Base-by-base conservation (phyloP, 2,888 invertebrate species). In the Callimorpha dominula region DNA sequence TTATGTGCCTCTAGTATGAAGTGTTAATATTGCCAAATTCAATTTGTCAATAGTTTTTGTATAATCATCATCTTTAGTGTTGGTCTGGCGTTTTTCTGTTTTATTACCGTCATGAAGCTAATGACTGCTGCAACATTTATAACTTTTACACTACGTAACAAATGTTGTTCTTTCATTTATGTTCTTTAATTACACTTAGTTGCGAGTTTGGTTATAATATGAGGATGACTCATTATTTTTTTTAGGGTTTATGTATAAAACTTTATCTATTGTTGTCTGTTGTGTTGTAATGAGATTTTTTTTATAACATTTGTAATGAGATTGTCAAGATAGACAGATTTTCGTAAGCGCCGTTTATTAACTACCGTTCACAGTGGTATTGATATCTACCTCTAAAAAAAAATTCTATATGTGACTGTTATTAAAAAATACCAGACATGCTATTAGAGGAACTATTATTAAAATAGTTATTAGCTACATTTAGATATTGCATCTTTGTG, bases 21-120 rank as follows among this genome's bases (percentile, higher is more conserved):
- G 85, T 88, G 88, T 87, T 85, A 87, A 87, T 91, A 90, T 91
- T 90, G 90, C 86, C 86, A 83, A 81, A 88, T 89, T 91, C 89
- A 92, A 93, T 94, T 94, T 92, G 89, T 94, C 91, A 90, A 85
- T 82, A 85, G 86, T 94, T 93, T 74, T 94, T 93, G 89, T 88
- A 81, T 79, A 79, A 78, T 88, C 86, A 83, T 90, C 88, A 86
- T 88, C 81, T 87, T 80, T 81, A 83, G 84, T 81, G 82, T 82
- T 82, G 81, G 81, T 82, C 78, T 80, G 76, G 75, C 81, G 82
- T 88, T 90, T 88, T 85, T 91, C 83, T 88, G 85, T 89, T 91
- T 90, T 92, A 90, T 89, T 88, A 84, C 85, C 78, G 77, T 81
- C 81, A 81, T 83, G 81, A 77, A 79, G 84, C 85, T 92, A 93